Base-by-base conservation (phyloP, 2,113 vertebrate genomes). In the Stomatorhinus ivindoensis region DNA sequence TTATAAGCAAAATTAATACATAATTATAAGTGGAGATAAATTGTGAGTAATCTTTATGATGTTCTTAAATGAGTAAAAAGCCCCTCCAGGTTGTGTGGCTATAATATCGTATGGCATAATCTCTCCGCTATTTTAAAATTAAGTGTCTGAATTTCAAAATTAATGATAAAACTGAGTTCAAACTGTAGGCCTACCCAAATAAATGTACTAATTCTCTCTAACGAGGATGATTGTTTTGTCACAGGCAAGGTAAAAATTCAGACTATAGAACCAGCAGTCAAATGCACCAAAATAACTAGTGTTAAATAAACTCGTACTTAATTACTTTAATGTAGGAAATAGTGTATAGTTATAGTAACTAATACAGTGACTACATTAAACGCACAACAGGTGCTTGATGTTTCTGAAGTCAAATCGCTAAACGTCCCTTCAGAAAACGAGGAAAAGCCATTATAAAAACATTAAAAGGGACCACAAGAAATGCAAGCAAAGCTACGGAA, bases 401-500 rank as follows among this genome's bases (percentile, higher is more conserved):
- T 53, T 90, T 87, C 44, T 17, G 1, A 46, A 88, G 86, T 47
- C 88, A 83, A 85, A 48, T 51, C 7, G 8, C 42, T 42, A 44
- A 83, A 83, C 39, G 4, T 83, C 13, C 35, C 15, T 83, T 17
- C 31, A 80, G 13, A 42, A 80, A 65, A 86, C 87, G 87, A 89
- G 89, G 48, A 46, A 47, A 88, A 89, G 55, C 89, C 86, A 50
- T 88, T 73, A 35, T 27, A 47, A 50, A 48, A 50, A 21, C 31
- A 76, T 31, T 39, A 76, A 39, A 35, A 35, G 31, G 15, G 13
- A 76, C 13, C 69, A 76, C 69, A 42, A 82, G 84, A 83, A 90
- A 90, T 89, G 88, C 42, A 65, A 76, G 90, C 85, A 42, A 42
- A 35, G 88, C 83, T 83, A 87, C 58, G 90, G 83, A 87, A 86